phyloP scores from a whole-genome alignment of 2,797 vertebrate genomes.

The Lutjanus campechanus region DNA sequence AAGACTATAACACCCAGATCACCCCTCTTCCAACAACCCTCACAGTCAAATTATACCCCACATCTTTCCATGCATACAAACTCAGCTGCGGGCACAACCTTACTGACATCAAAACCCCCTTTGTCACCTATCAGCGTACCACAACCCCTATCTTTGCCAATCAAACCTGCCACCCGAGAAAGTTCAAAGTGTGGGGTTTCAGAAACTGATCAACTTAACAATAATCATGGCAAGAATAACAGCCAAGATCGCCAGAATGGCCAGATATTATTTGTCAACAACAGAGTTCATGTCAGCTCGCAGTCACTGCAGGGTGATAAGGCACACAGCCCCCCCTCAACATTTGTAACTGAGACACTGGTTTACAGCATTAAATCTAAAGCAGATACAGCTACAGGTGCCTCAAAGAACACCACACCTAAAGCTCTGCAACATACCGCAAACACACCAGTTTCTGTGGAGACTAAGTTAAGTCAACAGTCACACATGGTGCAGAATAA shows the following conservation, averaged over 20 bases:
- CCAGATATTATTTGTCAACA: constrained; percentile 62
- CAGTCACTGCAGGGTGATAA: constrained; percentile 39
- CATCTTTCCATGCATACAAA: constrained; percentile 32
- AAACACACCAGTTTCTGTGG: constrained; percentile 55
- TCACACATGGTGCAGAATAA: constrained; percentile 45
- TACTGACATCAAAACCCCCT: constrained; percentile 32
- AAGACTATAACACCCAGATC: constrained; percentile 50
- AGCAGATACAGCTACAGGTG: constrained; percentile 26
- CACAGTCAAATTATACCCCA: constrained; percentile 36
- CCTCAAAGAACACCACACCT: constrained; percentile 45
- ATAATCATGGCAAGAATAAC: constrained; percentile 37
- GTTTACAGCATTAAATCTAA: constrained; percentile 72
- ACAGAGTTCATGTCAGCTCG: constrained; percentile 63
- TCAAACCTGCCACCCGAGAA: constrained; percentile 29
- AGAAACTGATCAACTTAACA: constrained; percentile 44
- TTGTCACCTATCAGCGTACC: constrained; percentile 10
- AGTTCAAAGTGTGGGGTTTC: constrained; percentile 29
- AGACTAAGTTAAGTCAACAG: constrained; percentile 52
- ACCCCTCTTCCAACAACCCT: constrained; percentile 44
- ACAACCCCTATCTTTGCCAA: constrained; percentile 39
- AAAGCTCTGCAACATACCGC: constrained; percentile 43
- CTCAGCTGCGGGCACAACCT: not conserved
- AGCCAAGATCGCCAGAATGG: constrained; percentile 29
- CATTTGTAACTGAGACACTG: constrained; percentile 73
- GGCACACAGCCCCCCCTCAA: constrained; percentile 23